Conservation (phyloP, 2,797 vertebrate species). For the Crocidura indochinensis region DNA sequence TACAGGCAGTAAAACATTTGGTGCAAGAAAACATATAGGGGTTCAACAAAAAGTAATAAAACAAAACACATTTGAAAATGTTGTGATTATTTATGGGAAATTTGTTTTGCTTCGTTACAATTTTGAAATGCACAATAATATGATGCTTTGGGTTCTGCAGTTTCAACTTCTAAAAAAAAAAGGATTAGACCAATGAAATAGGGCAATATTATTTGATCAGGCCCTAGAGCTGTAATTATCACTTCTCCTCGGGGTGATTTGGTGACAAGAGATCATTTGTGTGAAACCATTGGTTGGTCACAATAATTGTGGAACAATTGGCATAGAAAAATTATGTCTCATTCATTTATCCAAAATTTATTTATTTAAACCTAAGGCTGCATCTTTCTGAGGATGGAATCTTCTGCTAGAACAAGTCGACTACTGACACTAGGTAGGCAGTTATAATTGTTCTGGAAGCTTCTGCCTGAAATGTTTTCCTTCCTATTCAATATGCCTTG, state of each 20-base stretch:
- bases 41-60: no score
- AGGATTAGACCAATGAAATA: no score
- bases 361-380: not conserved
- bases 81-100: no score
- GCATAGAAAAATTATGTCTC: not conserved
- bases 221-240: no score
- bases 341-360: not conserved
- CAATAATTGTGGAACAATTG: not conserved
- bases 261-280: not conserved
- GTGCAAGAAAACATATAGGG: no score
- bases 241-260: rapidly evolving
- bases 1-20: no score
- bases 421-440: not conserved
- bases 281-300: not conserved
- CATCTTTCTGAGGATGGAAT: not conserved
- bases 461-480: slow-evolving; percentile 62
- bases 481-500: slow-evolving; percentile 69
- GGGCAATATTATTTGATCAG: no score
- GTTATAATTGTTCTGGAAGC: slow-evolving; percentile 26
- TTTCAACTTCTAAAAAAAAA: no score
- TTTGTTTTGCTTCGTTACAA: no score
- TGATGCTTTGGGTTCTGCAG: no score
- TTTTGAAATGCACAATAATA: no score
- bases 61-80: no score
- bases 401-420: not conserved